Evolutionary conservation across 2,113 vertebrate species (phyloP).

Genomic region (Colistium nudipinnis): DNA sequence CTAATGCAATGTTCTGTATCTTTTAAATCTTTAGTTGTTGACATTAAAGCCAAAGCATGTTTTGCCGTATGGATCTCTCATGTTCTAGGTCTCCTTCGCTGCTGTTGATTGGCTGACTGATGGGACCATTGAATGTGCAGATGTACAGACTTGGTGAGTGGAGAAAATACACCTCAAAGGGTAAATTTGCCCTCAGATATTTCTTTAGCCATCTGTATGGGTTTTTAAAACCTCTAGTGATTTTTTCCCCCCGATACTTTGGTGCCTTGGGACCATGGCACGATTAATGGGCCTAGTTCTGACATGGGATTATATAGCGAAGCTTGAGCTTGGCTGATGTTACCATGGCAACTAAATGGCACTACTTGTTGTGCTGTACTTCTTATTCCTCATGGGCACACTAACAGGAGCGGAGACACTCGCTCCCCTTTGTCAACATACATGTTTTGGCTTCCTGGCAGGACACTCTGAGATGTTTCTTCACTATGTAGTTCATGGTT

Average conservation of each 20-base stretch:
- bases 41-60: background rate
- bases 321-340: constrained; percentile 17
- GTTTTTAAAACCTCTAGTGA: background rate
- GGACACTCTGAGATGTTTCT: background rate
- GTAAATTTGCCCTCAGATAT: background rate
- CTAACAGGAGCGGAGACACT: background rate
- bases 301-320: constrained; percentile 22
- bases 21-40: too few relatives aligned
- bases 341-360: constrained; percentile 22
- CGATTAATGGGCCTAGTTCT: background rate
- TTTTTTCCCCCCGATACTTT: constrained; percentile 13
- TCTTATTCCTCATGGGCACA: constrained; percentile 26
- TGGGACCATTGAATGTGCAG: background rate
- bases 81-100: background rate
- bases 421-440: background rate
- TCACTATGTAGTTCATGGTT: background rate
- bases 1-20: too few relatives aligned
- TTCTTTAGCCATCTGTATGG: background rate
- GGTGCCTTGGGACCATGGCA: constrained; percentile 17
- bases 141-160: background rate
- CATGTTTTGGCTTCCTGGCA: constrained; percentile 3
- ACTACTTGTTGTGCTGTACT: constrained; percentile 7
- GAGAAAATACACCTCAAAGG: background rate
- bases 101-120: background rate
- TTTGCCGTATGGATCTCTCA: background rate